Conservation (phyloP, 2,797 vertebrate genomes). For the Lophura swinhoii region DNA sequence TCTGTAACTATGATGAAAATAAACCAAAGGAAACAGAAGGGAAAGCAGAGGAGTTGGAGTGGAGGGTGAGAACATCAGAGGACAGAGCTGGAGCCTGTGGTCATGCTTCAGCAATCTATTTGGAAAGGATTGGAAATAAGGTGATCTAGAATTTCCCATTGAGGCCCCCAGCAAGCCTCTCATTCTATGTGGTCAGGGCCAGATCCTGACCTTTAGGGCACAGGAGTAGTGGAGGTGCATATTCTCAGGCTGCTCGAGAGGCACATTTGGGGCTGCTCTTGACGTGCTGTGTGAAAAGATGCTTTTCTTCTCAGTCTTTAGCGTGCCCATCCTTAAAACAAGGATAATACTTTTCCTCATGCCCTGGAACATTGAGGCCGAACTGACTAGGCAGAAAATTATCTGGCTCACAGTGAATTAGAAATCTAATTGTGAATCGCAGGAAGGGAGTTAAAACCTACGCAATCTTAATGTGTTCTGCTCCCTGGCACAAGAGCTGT, state of each 20-base stretch:
- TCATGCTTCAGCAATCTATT: background rate
- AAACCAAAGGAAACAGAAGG: conserved; percentile 27
- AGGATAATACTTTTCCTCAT: background rate
- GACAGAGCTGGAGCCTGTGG: background rate
- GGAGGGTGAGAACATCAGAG: background rate
- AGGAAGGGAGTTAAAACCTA: background rate
- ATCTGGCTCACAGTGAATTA: background rate
- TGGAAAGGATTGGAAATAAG: background rate
- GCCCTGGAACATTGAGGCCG: background rate
- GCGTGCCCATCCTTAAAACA: background rate
- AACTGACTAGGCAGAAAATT: background rate
- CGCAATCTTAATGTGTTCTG: background rate
- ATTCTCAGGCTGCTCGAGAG: background rate
- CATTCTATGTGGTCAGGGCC: background rate
- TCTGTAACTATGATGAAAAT: conserved; percentile 14
- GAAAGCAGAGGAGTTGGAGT: conserved; percentile 20
- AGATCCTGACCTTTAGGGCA: background rate
- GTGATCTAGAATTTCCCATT: background rate
- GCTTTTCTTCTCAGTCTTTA: background rate
- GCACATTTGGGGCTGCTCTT: background rate
- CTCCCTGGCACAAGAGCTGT: background rate
- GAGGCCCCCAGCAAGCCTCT: background rate
- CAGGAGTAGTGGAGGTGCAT: background rate
- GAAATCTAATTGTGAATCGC: background rate
- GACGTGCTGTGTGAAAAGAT: background rate